Percentiles rank a stretch among this genome's conserved stretches.
phyloP scores from a whole-genome alignment of 2,888 invertebrate species.

The Andrena haemorrhoa region DNA sequence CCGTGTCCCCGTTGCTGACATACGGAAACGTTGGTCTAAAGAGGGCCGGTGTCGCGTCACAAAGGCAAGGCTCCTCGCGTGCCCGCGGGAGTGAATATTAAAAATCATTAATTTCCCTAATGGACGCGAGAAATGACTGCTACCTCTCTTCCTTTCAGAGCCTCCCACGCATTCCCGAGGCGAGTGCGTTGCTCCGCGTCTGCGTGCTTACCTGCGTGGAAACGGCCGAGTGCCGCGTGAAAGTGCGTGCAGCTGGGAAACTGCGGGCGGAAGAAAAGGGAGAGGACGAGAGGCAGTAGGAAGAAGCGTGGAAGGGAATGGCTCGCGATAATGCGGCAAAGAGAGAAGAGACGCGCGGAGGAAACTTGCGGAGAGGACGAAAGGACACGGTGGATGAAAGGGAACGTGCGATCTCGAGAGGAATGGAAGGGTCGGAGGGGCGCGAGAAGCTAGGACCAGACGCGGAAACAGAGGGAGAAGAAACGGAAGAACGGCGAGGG shows the following conservation, averaged over 20 bases:
- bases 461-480: slow-evolving; percentile 41
- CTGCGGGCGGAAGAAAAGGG: slow-evolving; percentile 6
- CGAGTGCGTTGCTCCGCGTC: slow-evolving; percentile 55
- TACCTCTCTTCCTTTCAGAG: slow-evolving; percentile 62
- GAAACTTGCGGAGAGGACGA: slow-evolving; percentile 1
- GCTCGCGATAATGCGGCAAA: not conserved
- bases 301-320: slow-evolving; percentile 9
- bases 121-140: slow-evolving; percentile 75
- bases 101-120: slow-evolving; percentile 81
- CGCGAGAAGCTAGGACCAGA: slow-evolving; percentile 12
- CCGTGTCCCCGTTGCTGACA: slow-evolving; percentile 19
- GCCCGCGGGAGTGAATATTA: slow-evolving; percentile 67
- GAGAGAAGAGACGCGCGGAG: not conserved
- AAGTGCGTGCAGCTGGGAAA: slow-evolving; percentile 55
- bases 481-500: slow-evolving; percentile 39
- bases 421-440: slow-evolving; percentile 16
- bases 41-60: slow-evolving; percentile 23
- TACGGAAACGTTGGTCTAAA: slow-evolving; percentile 20
- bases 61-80: slow-evolving; percentile 36
- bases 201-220: slow-evolving; percentile 63
- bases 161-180: slow-evolving; percentile 51
- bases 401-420: slow-evolving; percentile 10
- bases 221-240: slow-evolving; percentile 48
- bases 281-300: slow-evolving; percentile 16
- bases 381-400: slow-evolving; percentile 26